phyloP scores from a whole-genome alignment of 2,797 vertebrate genomes.

The Lacerta viridis region DNA sequence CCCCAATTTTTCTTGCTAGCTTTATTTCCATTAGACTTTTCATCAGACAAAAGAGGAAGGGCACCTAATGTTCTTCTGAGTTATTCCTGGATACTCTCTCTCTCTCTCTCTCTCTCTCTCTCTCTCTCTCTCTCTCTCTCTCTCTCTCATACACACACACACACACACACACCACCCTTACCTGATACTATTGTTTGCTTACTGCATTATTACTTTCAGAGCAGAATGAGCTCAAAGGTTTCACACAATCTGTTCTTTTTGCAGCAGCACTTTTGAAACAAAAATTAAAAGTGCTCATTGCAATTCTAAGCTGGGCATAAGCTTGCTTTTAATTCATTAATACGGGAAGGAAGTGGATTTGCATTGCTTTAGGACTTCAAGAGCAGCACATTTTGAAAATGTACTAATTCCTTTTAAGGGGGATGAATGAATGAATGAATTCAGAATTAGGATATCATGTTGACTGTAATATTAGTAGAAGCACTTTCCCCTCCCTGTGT shows the following conservation, averaged over 20 bases:
- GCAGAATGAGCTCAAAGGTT: slow-evolving; percentile 57
- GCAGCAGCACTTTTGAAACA: slow-evolving; percentile 37
- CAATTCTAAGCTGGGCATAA: slow-evolving; percentile 63
- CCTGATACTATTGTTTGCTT: background rate
- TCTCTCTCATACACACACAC: too few relatives aligned
- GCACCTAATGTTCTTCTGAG: slow-evolving; percentile 68
- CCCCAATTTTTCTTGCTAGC: slow-evolving; percentile 63
- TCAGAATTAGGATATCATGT: slow-evolving; percentile 69
- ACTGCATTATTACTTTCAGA: slow-evolving; percentile 61
- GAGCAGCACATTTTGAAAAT: slow-evolving; percentile 57
- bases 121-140: too few relatives aligned
- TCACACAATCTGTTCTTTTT: slow-evolving; percentile 64
- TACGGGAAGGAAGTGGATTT: slow-evolving; percentile 50
- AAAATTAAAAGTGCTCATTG: slow-evolving; percentile 48
- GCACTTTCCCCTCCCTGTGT: slow-evolving; percentile 49
- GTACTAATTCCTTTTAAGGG: slow-evolving; percentile 62
- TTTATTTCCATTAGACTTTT: slow-evolving; percentile 78
- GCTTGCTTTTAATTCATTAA: slow-evolving; percentile 52
- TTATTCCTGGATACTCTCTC: slow-evolving; percentile 69
- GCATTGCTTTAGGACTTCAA: slow-evolving; percentile 64
- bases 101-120: too few relatives aligned
- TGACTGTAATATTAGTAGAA: slow-evolving; percentile 67
- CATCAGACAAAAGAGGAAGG: slow-evolving; percentile 75
- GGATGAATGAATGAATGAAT: slow-evolving; percentile 67
- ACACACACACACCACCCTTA: too few relatives aligned